Conservation (phyloP, 2,113 vertebrate genomes). For the Hydropotes inermis region DNA sequence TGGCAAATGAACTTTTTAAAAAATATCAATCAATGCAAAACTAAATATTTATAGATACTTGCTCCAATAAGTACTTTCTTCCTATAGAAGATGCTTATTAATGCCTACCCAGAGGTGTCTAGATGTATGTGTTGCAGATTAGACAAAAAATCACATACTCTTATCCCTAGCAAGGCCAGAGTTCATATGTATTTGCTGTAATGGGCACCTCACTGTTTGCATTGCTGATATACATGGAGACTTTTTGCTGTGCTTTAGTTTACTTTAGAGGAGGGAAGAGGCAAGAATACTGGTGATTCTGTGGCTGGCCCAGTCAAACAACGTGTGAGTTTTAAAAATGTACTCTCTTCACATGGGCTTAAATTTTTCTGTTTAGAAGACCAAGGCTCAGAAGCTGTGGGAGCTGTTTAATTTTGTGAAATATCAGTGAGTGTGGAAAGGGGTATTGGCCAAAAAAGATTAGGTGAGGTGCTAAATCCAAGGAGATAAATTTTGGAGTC, state of each 20-base stretch:
- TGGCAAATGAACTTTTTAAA: not conserved
- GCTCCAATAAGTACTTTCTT: not conserved
- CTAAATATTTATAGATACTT: not conserved
- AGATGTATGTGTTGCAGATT: not conserved
- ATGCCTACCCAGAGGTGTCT: not conserved
- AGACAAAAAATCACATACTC: not conserved
- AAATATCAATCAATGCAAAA: not conserved
- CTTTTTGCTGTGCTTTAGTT: not conserved
- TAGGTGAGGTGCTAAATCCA: not conserved
- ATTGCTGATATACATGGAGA: not conserved
- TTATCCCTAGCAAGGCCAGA: not conserved
- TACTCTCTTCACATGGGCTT: not conserved
- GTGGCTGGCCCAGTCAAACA: not conserved
- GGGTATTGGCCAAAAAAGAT: not conserved
- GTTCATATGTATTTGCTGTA: not conserved
- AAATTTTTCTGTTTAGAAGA: not conserved
- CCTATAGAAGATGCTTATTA: not conserved
- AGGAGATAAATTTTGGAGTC: not conserved
- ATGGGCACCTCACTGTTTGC: not conserved
- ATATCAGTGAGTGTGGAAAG: not conserved
- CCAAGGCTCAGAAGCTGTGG: not conserved
- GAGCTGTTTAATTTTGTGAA: not conserved
- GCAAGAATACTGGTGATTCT: not conserved
- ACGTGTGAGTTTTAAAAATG: not conserved
- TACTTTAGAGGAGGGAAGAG: not conserved